These are phyloP conservation scores for Prunella fulvescens DNA, from an alignment of 2,113 vertebrate species.

Conservation along the genomic window DNA sequence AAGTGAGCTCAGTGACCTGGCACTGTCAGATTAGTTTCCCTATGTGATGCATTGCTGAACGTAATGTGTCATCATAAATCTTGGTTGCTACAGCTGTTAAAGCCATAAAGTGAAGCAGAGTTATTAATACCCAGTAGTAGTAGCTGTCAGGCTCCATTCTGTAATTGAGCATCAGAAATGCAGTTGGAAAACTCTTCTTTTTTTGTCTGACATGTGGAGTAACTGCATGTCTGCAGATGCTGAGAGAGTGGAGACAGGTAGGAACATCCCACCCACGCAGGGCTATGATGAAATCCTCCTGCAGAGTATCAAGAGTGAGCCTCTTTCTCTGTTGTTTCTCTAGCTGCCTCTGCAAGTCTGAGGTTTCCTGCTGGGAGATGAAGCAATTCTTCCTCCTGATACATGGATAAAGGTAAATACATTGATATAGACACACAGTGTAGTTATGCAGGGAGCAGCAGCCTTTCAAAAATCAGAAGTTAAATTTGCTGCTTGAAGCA, in stretches of 20 bases:
- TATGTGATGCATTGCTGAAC: background rate
- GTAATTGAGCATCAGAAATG: slow-evolving; percentile 23
- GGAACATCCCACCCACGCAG: background rate
- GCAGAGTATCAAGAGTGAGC: background rate
- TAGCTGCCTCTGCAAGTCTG: background rate
- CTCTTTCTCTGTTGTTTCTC: background rate
- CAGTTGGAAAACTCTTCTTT: background rate
- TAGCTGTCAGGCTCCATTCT: slow-evolving; percentile 13
- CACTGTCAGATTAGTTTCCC: slow-evolving; percentile 24
- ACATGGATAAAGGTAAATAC: background rate
- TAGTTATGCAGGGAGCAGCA: background rate
- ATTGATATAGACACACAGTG: fast-evolving
- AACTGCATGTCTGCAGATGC: background rate
- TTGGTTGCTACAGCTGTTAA: slow-evolving; percentile 25
- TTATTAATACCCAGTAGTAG: background rate
- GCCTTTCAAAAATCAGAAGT: background rate
- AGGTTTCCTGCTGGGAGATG: background rate
- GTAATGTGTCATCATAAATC: slow-evolving; percentile 18
- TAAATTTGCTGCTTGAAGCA: background rate
- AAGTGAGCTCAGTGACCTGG: slow-evolving; percentile 41
- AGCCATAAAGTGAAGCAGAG: slow-evolving; percentile 5
- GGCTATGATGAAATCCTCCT: background rate
- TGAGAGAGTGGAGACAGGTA: background rate
- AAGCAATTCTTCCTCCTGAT: background rate
- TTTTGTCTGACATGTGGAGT: background rate